These are phyloP conservation scores for Sciurus niger DNA, from an alignment of 2,113 vertebrate species.

Conservation along the genomic window DNA sequence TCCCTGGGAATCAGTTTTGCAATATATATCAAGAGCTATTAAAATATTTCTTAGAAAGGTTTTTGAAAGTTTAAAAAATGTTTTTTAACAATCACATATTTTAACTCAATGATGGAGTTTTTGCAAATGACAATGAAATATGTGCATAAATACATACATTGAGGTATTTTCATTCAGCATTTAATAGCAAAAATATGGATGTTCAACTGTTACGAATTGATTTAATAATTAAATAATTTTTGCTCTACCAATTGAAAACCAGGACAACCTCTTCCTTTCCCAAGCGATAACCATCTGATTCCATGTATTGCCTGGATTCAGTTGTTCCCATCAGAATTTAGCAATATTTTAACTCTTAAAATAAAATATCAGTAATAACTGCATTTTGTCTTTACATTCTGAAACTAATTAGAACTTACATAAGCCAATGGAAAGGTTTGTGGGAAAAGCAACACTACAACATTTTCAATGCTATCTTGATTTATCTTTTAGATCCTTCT, in stretches of 20 bases:
- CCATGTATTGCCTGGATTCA: neutral
- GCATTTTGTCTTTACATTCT: conserved; percentile 36
- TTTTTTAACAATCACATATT: conserved; percentile 42
- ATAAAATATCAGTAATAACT: conserved; percentile 36
- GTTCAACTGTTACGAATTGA: neutral
- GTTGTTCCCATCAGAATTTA: conserved; percentile 33
- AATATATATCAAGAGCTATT: conserved; percentile 25
- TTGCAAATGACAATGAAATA: conserved; percentile 54
- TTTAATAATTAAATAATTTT: conserved; percentile 29
- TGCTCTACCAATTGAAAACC: conserved; percentile 3
- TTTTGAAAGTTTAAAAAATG: conserved; percentile 40
- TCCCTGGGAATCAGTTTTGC: conserved; percentile 40
- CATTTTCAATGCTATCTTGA: neutral
- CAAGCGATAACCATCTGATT: neutral
- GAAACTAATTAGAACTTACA: conserved; percentile 39
- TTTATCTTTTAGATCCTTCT: neutral
- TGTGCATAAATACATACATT: neutral
- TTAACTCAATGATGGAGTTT: conserved; percentile 45
- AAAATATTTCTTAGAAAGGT: conserved; percentile 26
- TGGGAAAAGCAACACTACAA: neutral
- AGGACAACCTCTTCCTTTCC: neutral
- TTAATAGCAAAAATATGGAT: conserved; percentile 41
- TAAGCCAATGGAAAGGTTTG: neutral
- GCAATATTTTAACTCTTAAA: conserved; percentile 56
- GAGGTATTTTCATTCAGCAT: conserved; percentile 48